Percentiles rank a stretch among this genome's conserved stretches.
These are phyloP conservation scores for Sebastes ruberrimus DNA, from an alignment of 2,797 vertebrate species.

Conservation along the genomic window DNA sequence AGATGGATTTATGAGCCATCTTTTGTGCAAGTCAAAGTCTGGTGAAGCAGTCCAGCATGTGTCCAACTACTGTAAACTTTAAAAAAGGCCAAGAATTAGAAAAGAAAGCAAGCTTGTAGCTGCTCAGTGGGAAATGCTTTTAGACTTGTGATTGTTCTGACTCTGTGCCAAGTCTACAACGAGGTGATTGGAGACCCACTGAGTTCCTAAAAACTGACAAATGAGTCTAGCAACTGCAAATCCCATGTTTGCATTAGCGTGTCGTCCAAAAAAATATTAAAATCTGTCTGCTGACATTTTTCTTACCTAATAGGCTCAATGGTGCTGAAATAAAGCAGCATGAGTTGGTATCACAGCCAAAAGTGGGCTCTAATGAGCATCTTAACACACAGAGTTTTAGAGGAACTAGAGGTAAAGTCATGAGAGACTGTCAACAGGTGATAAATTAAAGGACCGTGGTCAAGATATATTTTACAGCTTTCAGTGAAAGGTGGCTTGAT, in stretches of 20 bases:
- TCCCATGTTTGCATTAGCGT: constrained; percentile 27
- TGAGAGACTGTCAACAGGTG: constrained; percentile 38
- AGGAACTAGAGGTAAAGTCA: not conserved
- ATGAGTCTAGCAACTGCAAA: constrained; percentile 6
- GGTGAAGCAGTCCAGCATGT: constrained; percentile 1
- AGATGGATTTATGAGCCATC: constrained; percentile 1
- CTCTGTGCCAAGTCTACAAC: constrained; percentile 26
- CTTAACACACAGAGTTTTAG: constrained; percentile 8
- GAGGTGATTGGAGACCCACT: constrained; percentile 25
- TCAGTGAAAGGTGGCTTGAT: constrained; percentile 31
- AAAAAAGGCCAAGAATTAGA: constrained; percentile 24
- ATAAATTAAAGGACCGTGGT: constrained; percentile 4
- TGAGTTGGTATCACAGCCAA: not conserved
- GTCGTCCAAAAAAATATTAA: constrained; percentile 10
- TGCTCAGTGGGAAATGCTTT: constrained; percentile 29
- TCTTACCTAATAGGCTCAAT: not conserved
- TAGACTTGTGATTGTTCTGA: constrained; percentile 18
- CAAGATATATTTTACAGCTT: constrained; percentile 24
- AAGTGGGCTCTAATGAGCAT: constrained; percentile 20
- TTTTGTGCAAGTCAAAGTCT: constrained; percentile 23
- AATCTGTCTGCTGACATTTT: not conserved
- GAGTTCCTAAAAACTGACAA: constrained; percentile 47
- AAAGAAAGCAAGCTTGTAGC: constrained; percentile 8
- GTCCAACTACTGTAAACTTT: constrained; percentile 24
- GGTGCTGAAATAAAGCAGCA: constrained; percentile 20